Conservation (phyloP, 2,888 invertebrate species). For the Drosophila yooni region DNA sequence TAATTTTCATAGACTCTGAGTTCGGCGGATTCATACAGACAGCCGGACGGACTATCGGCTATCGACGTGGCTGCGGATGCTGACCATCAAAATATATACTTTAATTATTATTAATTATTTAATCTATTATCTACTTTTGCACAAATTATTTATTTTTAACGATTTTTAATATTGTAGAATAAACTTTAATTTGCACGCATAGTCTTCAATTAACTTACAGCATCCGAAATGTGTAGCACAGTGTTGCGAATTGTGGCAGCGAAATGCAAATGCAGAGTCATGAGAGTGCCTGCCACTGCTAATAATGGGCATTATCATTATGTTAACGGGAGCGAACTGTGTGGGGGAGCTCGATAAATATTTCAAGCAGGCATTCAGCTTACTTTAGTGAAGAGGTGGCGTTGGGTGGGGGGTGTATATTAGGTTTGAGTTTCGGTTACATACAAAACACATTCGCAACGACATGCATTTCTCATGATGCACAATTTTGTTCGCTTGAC, state of each 20-base stretch:
- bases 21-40: not conserved
- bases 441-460: conserved; percentile 13
- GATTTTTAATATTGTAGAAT: not conserved
- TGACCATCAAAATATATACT: not conserved
- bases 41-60: not conserved
- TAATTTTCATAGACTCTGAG: not conserved
- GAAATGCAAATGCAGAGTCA: conserved; percentile 69
- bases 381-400: not conserved
- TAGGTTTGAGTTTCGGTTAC: conserved; percentile 34
- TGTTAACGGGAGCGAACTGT: conserved; percentile 34
- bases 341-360: conserved; percentile 64
- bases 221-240: conserved; percentile 6
- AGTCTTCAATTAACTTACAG: not conserved
- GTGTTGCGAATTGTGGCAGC: conserved; percentile 48
- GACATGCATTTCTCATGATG: conserved; percentile 78
- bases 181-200: not conserved
- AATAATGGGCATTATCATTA: conserved; percentile 74
- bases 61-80: not conserved
- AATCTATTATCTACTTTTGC: not conserved
- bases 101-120: no score
- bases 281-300: conserved; percentile 70
- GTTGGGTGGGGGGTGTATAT: conserved; percentile 6
- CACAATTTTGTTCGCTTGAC: conserved; percentile 76
- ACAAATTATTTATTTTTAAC: not conserved
- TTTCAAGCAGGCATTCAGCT: conserved; percentile 55